A percentile compares a stretch with the other conserved stretches of the same genome.
phyloP scores from a whole-genome alignment of 2,888 invertebrate genomes.

The Gymnosoma rotundatum region DNA sequence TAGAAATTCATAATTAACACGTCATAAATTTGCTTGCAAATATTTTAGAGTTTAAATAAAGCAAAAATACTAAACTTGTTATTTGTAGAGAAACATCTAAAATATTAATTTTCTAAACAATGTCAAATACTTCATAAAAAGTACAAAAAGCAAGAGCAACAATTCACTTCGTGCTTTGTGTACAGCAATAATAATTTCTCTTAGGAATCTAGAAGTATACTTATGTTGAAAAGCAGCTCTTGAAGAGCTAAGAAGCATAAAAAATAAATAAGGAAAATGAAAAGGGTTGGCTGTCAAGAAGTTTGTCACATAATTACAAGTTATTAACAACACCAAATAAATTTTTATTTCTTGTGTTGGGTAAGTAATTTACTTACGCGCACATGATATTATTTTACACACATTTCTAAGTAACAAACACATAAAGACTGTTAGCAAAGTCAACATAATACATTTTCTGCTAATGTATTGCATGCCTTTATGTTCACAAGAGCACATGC shows the following conservation, averaged over 20 bases:
- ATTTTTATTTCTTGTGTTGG: constrained; percentile 69
- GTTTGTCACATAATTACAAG: constrained; percentile 73
- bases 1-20: constrained; percentile 50
- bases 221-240: neutral
- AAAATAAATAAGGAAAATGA: constrained; percentile 62
- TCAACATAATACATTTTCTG: no score
- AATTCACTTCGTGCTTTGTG: neutral
- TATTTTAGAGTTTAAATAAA: no score
- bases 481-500: no score
- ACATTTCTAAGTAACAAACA: no score
- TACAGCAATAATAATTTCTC: constrained; percentile 51
- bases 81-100: constrained; percentile 24
- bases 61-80: constrained; percentile 34
- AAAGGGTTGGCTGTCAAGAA: constrained; percentile 73
- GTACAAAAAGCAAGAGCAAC: neutral
- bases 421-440: no score
- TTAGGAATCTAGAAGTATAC: constrained; percentile 30
- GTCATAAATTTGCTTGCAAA: constrained; percentile 41
- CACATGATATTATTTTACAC: no score
- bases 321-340: constrained; percentile 72
- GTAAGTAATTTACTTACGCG: no score
- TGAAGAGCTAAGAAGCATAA: neutral
- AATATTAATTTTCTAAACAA: constrained; percentile 58
- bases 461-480: no score
- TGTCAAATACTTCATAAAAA: constrained; percentile 40